Base-by-base conservation (phyloP, 1,140 invertebrate species). In the Calliphora vicina region DNA sequence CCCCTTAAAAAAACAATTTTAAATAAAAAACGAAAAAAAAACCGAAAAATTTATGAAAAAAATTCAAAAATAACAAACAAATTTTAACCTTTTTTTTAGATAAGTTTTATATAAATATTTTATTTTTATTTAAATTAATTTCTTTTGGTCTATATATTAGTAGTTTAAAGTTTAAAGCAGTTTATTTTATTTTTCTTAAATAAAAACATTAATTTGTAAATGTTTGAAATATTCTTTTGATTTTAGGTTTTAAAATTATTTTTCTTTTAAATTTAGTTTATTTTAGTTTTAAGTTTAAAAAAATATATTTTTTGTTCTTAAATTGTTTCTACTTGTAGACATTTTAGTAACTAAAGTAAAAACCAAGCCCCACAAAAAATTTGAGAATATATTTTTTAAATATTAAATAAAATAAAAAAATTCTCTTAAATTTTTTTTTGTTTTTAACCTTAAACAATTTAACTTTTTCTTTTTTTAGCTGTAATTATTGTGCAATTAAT, bases 401-500 rank as follows among this genome's bases (percentile, higher is more conserved):
- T 43, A 43, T 12, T 6, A 43, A 43, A 6, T 43, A 43, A 43
- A 43, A 43, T 43, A 43, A 12, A 50, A 50, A 50, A 50, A 8
- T 35, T 35, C 29, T 35, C 45, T 50, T 50, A 4, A 50, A 50
- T 8, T 8, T 50, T 50, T 50, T 50, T 3, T 50, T 8, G 45
- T 50, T 50, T 13, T 50, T 50, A 50, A 17, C 12, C 45, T 13
- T 35, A 35, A 35, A 35, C 13, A 57, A 57, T 10, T 57, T 15
- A 13, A 57, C n/a, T 67, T 43, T 45, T 23, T 78, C 23, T 78
- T 23, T 26, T 78, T 45, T 78, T 78, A 78, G 74, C 42, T 78
- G 35, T 78, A 78, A 78, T 78, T 78, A 78, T 43, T 78, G 74
- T 78, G 74, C 74, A 78, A 78, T 78, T 78, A 78, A 43, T 78